These are phyloP conservation scores for Anoplophora glabripennis DNA, from an alignment of 1,140 invertebrate genomes.

Conservation along the genomic window DNA sequence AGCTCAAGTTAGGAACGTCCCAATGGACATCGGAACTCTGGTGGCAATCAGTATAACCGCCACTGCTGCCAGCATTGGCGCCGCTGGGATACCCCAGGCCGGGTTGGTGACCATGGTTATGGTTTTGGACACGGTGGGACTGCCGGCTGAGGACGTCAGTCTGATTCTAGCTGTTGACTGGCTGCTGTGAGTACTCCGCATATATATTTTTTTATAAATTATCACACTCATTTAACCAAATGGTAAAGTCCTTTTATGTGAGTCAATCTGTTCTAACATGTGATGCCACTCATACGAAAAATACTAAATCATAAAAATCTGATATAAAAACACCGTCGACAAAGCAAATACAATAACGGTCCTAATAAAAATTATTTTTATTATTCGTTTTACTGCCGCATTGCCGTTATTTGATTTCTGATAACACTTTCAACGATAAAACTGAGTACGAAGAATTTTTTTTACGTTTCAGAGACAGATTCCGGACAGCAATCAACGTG, in stretches of 20 bases:
- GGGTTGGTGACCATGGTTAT: constrained; percentile 83
- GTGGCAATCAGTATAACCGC: constrained; percentile 68
- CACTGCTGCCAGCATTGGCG: constrained; percentile 84
- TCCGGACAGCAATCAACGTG: constrained; percentile 85
- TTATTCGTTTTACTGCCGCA: too few species aligned
- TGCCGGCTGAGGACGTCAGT: constrained; percentile 78
- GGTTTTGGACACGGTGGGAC: constrained; percentile 78
- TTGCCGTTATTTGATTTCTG: too few species aligned
- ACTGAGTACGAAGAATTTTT: neutral
- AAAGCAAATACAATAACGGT: too few species aligned
- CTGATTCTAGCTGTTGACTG: constrained; percentile 84
- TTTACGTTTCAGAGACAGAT: constrained; percentile 69
- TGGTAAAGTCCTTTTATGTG: too few species aligned
- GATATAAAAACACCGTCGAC: too few species aligned
- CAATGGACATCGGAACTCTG: constrained; percentile 63
- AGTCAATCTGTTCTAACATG: too few species aligned
- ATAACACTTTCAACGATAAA: too few species aligned
- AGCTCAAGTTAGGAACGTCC: constrained; percentile 67
- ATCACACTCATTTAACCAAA: too few species aligned
- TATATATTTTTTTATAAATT: too few species aligned
- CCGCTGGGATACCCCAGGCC: constrained; percentile 86
- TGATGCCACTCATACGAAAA: too few species aligned
- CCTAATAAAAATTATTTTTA: constrained; percentile 8
- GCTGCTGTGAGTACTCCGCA: constrained; percentile 76
- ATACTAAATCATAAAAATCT: too few species aligned